Evolutionary conservation across 2,113 vertebrate genomes (phyloP), one percentile per base, ranked within the genome.

Genomic region (Rhinogobius similis): DNA sequence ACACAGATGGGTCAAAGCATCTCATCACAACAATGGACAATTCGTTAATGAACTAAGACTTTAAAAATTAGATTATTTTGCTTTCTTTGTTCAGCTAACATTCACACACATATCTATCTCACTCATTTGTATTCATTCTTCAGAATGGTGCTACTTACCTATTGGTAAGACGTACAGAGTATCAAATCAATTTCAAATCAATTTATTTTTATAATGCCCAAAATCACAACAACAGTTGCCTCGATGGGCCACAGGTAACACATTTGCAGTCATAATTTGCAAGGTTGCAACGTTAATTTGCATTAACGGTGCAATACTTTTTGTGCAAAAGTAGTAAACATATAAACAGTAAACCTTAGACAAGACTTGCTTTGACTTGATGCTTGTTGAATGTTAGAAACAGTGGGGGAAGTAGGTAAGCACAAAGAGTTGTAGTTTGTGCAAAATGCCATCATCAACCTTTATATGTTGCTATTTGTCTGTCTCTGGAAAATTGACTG

Each of bases 61-160:
- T 24, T 53, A 24, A 24, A 27, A 59, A 29, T 8, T 20, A 20
- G 6, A 3, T 36, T 16, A n/a, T n/a, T 36, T 36, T 36, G 10
- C 4, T 4, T 36, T n/a, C 1, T 2, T 61, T 61, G 32, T n/a
- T 61, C 29, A 11, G 13, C 27, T 32, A 12, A 55, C 23, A 27
- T 56, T 56, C 24, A 58, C 26, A 6, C 58, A 36, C 3, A 61
- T 3, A 36, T 2, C 29, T 32, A 61, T 36, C 29, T 61, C 58
- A 59, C 18, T n/a, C 18, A 61, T 61, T 36, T 61, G 53, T 13
- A 32, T 71, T 77, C 2, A 41, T 75, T 73, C 41, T 76, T 86
- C 77, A 76, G 69, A 79, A 79, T 77, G 81, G 81, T 84, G 79
- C 81, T 88, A 74, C 67, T 83, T 76, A 41, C 82, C 71, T 83